Base-by-base conservation (phyloP, 2,113 vertebrate species). In the Oryzias woworae region DNA sequence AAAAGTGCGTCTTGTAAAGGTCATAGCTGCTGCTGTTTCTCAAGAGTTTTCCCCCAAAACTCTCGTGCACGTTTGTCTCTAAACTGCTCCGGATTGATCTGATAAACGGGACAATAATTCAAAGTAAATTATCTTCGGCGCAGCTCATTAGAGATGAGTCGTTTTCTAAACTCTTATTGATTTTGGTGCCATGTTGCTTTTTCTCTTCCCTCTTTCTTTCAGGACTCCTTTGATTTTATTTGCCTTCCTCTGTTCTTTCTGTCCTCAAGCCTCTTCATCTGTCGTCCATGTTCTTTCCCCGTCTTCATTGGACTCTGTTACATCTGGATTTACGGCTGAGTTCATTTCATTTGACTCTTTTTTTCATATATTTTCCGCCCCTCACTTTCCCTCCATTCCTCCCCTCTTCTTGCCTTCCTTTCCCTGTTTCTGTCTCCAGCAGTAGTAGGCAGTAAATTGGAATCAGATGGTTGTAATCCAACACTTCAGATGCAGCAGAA, bases 391-490 rank as follows among this genome's bases (percentile, higher is more conserved):
- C 65, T 79, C 65, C 58, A 51, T 58, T 62, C 50, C 26, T 66
- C 28, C 16, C 45, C 44, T 20, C 44, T 46, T 36, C 36, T 45
- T 46, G 58, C 71, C 54, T 62, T 22, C 41, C 70, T 24, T 26
- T 52, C 51, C 20, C 66, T 55, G 56, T 60, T 45, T 53, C 23
- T 28, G 45, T 22, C 58, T 54, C 91, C 92, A 90, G 91, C 95
- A 88, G 91, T 85, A 83, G 83, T 81, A 82, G 77, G 75, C 94
- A 94, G 95, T 91, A 95, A 96, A 96, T 93, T 93, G 94, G 92
- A 94, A 95, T 97, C 95, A 94, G 94, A 96, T 97, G 95, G 92
- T 94, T 93, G 95, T 95, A 97, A 98, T 94, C 92, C 92, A 94
- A 96, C 95, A 93, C 94, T 93, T 43, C 87, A 94, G 93, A 94